Evolutionary conservation across 2,797 vertebrate species (phyloP), one percentile per base, ranked within the genome.

Genomic region (Gobionotothen gibberifrons): DNA sequence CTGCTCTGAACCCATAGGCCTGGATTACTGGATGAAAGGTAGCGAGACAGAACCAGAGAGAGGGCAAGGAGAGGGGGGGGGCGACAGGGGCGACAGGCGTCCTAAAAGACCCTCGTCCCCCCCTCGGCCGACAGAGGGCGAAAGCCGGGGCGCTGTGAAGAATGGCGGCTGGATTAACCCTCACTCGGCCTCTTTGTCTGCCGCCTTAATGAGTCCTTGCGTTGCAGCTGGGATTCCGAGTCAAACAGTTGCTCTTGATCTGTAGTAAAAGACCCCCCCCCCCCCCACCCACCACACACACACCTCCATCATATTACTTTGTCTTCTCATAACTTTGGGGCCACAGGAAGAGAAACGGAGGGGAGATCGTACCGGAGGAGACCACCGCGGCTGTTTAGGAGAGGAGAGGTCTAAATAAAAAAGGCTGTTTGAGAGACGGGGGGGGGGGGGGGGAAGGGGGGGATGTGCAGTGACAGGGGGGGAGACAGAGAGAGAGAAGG

Each of bases 11-110:
- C 94, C 92, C 91, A 90, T 88, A 90, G 93, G 92, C 93, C 84
- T 44, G 95, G 95, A 96, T 96, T 96, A 96, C 87, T 67, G 91
- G 85, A 93, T 95, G 93, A 96, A 96, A 96, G 93, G 90, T 92
- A 81, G 89, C 69, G 72, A 39, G 70, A 26, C 57, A 65, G 80
- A 48, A 54, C 11, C 62, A 44, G 85, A 87, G 72, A 66, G 85
- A 89, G 65, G 86, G 89, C 53, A 52, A 51, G 75, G 78, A 36
- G 32, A 36, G 32, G 32, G 5, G 32, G 26, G 32, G 32, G 32
- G 7, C 32, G 32, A 32, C 32, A 32, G 5, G 74, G 69, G 32
- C 32, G 90, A 92, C 87, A 1, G 81, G 29, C 48, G 3, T 36
- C 32, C 58, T 72, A 69, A 94, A 36, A 95, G 93, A 93, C 92